phyloP scores from a whole-genome alignment of 2,888 invertebrate species.

The Beris morrisii region DNA sequence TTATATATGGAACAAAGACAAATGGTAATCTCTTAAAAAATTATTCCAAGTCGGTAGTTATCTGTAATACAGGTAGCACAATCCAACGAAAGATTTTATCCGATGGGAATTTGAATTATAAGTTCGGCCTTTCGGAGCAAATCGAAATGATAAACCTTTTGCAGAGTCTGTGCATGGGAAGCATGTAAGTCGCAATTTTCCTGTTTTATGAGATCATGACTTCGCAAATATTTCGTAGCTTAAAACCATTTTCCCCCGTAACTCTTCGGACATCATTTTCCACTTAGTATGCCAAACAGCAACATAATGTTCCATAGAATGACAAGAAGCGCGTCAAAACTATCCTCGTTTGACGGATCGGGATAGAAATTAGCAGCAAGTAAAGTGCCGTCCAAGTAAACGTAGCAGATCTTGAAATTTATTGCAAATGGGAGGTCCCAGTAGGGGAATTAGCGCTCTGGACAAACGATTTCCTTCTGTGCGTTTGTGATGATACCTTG shows the following conservation, averaged over 20 bases:
- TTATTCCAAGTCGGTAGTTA: slow-evolving; percentile 16
- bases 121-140: no score
- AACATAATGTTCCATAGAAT: no score
- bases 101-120: not conserved
- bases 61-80: slow-evolving; percentile 3
- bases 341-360: no score
- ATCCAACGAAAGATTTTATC: not conserved
- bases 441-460: slow-evolving; percentile 27
- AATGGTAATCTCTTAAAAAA: slow-evolving; percentile 24
- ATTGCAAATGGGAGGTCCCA: slow-evolving; percentile 31
- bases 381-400: no score
- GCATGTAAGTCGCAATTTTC: slow-evolving; percentile 1
- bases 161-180: not conserved
- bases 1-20: slow-evolving; percentile 8
- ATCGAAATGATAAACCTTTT: not conserved
- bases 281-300: no score
- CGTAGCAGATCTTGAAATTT: slow-evolving; percentile 17
- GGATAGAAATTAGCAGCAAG: no score
- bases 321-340: no score
- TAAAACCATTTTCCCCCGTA: not conserved
- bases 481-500: not conserved
- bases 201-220: slow-evolving; percentile 3
- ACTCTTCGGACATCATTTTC: no score
- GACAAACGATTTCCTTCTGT: slow-evolving; percentile 29
- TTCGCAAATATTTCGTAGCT: slow-evolving; percentile 6